Percentiles rank a stretch among this genome's conserved stretches.
phyloP scores from a whole-genome alignment of 2,113 vertebrate genomes.

The Carollia perspicillata region DNA sequence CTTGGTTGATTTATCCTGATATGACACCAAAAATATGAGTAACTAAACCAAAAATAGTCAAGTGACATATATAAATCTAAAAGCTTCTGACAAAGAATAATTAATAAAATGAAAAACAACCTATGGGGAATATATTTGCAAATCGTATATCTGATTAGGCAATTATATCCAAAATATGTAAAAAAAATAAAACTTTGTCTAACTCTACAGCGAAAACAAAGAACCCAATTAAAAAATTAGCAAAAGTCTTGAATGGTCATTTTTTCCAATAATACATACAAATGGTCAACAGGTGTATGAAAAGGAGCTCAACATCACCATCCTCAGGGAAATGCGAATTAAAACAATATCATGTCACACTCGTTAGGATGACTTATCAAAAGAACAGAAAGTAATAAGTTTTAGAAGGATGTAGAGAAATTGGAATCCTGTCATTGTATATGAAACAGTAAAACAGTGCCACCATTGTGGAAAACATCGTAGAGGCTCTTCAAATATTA shows the following conservation, averaged over 20 bases:
- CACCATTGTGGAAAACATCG: not conserved
- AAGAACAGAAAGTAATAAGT: not conserved
- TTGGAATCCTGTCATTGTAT: not conserved
- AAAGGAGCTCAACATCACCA: too few species aligned
- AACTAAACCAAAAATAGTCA: not conserved
- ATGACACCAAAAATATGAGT: not conserved
- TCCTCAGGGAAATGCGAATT: not conserved
- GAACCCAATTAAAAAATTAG: not conserved
- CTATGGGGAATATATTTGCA: not conserved
- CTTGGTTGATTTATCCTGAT: not conserved
- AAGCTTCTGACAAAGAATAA: not conserved
- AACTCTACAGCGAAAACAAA: not conserved
- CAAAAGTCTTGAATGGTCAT: not conserved
- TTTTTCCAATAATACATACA: not conserved
- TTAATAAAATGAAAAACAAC: not conserved
- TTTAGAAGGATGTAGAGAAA: not conserved
- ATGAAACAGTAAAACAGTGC: not conserved
- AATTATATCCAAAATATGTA: not conserved
- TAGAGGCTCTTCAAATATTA: not conserved
- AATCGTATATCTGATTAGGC: not conserved
- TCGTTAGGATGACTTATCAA: not conserved
- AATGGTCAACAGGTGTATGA: too few species aligned
- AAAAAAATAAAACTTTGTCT: not conserved
- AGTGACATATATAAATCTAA: not conserved
- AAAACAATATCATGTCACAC: not conserved